phyloP scores from a whole-genome alignment of 2,888 invertebrate genomes.

The Stenolophus ochropezus region DNA sequence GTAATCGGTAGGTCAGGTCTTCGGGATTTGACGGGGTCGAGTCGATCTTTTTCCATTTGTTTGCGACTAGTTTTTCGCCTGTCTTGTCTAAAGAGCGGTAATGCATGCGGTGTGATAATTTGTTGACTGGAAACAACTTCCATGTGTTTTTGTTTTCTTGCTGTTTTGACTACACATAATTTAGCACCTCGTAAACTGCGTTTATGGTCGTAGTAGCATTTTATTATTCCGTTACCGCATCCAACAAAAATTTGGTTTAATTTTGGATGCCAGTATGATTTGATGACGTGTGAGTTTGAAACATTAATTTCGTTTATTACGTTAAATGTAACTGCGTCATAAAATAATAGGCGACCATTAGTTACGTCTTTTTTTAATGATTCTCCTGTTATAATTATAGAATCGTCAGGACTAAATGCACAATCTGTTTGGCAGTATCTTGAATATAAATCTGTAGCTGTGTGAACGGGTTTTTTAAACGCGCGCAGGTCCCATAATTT shows the following conservation, averaged over 20 bases:
- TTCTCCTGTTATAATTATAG: conserved; percentile 90
- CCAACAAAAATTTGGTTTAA: conserved; percentile 97
- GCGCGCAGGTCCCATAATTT: conserved; percentile 95
- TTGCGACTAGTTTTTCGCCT: conserved; percentile 91
- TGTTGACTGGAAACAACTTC: conserved; percentile 93
- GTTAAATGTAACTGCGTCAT: conserved; percentile 85
- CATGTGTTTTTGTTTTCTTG: conserved; percentile 85
- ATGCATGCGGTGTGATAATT: conserved; percentile 96
- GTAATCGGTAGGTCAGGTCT: conserved; percentile 92
- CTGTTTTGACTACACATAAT: conserved; percentile 88
- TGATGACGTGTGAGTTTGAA: conserved; percentile 88
- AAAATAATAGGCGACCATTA: conserved; percentile 85
- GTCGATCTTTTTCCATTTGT: conserved; percentile 91
- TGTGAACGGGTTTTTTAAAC: conserved; percentile 86
- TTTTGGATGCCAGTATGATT: conserved; percentile 96
- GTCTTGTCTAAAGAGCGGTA: conserved; percentile 96
- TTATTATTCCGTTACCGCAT: conserved; percentile 91
- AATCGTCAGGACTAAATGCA: conserved; percentile 94
- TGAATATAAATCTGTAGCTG: conserved; percentile 83
- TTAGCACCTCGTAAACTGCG: conserved; percentile 93
- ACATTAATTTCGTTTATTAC: conserved; percentile 85
- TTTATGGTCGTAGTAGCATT: conserved; percentile 92
- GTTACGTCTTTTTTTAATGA: conserved; percentile 82
- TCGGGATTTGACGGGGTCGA: conserved; percentile 89
- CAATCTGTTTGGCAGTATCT: conserved; percentile 89